Evolutionary conservation across 2,113 vertebrate species (phyloP), one percentile per base, ranked within the genome.

Genomic region (Drymodes brunneopygia): DNA sequence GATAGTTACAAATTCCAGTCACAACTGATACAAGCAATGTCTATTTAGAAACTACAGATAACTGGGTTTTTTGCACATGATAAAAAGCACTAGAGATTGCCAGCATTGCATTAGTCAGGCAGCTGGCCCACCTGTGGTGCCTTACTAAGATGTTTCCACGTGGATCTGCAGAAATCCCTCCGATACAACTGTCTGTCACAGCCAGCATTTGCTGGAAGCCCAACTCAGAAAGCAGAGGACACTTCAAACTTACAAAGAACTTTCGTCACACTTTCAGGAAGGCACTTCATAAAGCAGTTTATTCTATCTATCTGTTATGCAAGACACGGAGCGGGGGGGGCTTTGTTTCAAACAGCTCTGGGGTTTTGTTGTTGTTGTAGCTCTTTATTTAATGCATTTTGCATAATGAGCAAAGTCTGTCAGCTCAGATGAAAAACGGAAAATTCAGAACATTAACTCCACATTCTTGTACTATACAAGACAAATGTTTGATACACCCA

Each of bases 21-120:
- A 94, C 58, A 74, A 29, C 18, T 62, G 40, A 85, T 47, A 73
- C 11, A 40, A 90, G 50, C 21, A 72, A 27, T 5, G 56, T 9
- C 67, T 79, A 19, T 58, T 88, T 81, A 86, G 71, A 69, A 94
- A 95, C 42, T 88, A 69, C 29, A 91, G 74, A 78, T 85, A 53
- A 66, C 81, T 81, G 50, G 48, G 6, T 60, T 94, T 85, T 40
- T 66, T 69, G 60, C 21, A 48, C 12, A 47, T 15, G 47, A 66
- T 33, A 47, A 89, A 94, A 93, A 60, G 33, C 66, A 38, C 14
- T 35, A 71, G 60, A 71, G 42, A 67, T 23, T 85, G 72, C 50
- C 57, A 82, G 71, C 20, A 29, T 22, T 61, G 73, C 73, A 35
- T 47, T n/a, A 71, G 51, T 25, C 61, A 89, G 88, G 36, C 54